Evolutionary conservation across 2,113 vertebrate species (phyloP), one percentile per base, ranked within the genome.

Genomic region (Alectura lathami): DNA sequence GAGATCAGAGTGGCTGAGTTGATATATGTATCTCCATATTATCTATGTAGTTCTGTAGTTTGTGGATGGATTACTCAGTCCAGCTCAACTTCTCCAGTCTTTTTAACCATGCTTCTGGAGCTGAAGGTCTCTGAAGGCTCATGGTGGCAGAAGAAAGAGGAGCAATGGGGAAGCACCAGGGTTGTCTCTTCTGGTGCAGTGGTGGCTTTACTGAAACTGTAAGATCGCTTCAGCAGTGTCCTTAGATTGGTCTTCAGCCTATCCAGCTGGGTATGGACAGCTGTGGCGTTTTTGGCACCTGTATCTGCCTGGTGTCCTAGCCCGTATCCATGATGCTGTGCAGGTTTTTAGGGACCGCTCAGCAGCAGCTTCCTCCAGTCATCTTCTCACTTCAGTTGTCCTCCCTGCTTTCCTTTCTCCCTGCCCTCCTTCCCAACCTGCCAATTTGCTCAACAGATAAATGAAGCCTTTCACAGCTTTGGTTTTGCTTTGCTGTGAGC

Each of bases 161-260:
- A n/a, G n/a, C n/a, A n/a, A n/a, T n/a, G n/a, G n/a, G n/a, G n/a
- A n/a, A n/a, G n/a, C n/a, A n/a, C n/a, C n/a, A 62, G 60, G 22
- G 30, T 15, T 21, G 23, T 51, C 29, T 43, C n/a, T 2, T 69
- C 36, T 84, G 40, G 4, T 24, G 32, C 4, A 2, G 50, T 27
- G 30, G 30, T n/a, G 11, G 34, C 57, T 74, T 53, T 13, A 11
- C 16, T 14, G 42, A n/a, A 68, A 6, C 36, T 2, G 0, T n/a
- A 38, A 83, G 42, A 21, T 21, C 0, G 30, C 50, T 85, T 89
- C 17, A 79, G 51, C 30, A 38, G 23, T 11, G 17, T 78, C 15
- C 53, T 38, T 6, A 13, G 0, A 27, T 36, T 2, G 1, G 14
- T 75, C 57, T 2, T 0, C 0, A n/a, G 11, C n/a, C 60, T 62